Percentiles rank a stretch among this genome's conserved stretches.
Evolutionary conservation across 2,888 invertebrate genomes (phyloP).

Genomic region (Schrankia costaestrigalis): DNA sequence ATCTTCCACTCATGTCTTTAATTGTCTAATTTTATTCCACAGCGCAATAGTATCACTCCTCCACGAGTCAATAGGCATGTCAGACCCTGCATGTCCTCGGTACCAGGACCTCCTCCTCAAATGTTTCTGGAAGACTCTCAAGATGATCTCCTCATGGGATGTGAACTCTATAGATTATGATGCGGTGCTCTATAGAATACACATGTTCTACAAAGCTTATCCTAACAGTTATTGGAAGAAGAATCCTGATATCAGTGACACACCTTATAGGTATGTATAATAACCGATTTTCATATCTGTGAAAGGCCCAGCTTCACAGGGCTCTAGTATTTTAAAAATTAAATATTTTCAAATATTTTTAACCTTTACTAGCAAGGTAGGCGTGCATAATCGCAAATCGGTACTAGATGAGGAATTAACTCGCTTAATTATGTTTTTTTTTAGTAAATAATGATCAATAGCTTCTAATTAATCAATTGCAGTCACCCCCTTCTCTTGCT

Average conservation of each 20-base stretch:
- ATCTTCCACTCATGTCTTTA: too few relatives aligned
- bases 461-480: too few relatives aligned
- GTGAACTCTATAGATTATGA: slow-evolving; percentile 88
- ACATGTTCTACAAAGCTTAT: slow-evolving; percentile 92
- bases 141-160: slow-evolving; percentile 91
- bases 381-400: too few relatives aligned
- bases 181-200: slow-evolving; percentile 89
- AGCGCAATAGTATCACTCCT: slow-evolving; percentile 93
- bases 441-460: too few relatives aligned
- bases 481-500: too few relatives aligned
- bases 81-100: slow-evolving; percentile 81
- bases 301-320: too few relatives aligned
- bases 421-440: too few relatives aligned
- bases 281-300: not conserved
- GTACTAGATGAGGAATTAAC: too few relatives aligned
- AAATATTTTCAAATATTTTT: too few relatives aligned
- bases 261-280: slow-evolving; percentile 83
- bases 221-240: slow-evolving; percentile 94
- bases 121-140: slow-evolving; percentile 97
- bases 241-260: slow-evolving; percentile 86
- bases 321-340: too few relatives aligned
- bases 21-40: too few relatives aligned
- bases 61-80: slow-evolving; percentile 89
- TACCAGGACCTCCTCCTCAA: slow-evolving; percentile 93
- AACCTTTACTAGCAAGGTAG: too few relatives aligned